phyloP scores from a whole-genome alignment of 1,140 invertebrate genomes.

The Cydia fagiglandana region DNA sequence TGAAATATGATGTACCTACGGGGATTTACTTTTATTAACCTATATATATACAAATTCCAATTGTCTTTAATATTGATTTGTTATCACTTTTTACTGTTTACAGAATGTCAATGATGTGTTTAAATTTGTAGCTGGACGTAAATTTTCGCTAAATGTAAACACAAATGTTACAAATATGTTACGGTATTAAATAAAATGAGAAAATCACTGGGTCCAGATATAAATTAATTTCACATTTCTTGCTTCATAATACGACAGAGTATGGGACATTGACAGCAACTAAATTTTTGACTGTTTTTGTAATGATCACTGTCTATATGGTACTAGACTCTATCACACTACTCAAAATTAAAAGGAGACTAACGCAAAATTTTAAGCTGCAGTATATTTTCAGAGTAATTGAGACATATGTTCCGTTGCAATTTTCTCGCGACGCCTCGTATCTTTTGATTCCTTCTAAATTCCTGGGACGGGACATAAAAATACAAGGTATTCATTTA shows the following conservation, averaged over 20 bases:
- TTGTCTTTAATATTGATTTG: constrained; percentile 4
- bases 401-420: too few relatives aligned
- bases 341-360: too few relatives aligned
- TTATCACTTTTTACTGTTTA: neutral
- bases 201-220: neutral
- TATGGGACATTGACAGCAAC: neutral
- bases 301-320: neutral
- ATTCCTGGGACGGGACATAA: too few relatives aligned
- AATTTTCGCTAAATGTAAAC: neutral
- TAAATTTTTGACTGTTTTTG: neutral
- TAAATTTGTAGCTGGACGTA: neutral
- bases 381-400: too few relatives aligned
- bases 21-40: too few relatives aligned
- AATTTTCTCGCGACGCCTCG: too few relatives aligned
- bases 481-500: too few relatives aligned
- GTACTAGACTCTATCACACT: too few relatives aligned
- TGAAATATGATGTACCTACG: too few relatives aligned
- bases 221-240: neutral
- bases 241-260: neutral
- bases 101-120: neutral
- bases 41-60: neutral
- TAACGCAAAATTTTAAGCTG: too few relatives aligned
- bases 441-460: too few relatives aligned
- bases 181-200: neutral
- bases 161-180: neutral